These are phyloP conservation scores for Salminus brasiliensis DNA, from an alignment of 2,113 vertebrate species.

Conservation along the genomic window DNA sequence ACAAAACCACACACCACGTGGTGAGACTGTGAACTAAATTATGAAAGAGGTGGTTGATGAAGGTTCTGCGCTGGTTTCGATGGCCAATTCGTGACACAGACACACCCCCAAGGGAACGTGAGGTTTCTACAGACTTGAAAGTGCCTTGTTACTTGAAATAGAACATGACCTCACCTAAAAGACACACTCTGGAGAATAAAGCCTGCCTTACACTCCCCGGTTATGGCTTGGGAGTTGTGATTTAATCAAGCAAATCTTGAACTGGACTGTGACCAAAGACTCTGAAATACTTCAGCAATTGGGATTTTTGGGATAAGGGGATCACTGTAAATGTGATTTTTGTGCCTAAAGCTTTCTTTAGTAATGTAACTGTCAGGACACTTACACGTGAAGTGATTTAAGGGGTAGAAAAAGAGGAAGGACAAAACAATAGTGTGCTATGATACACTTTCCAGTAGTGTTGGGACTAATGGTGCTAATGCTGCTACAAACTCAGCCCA, in stretches of 20 bases:
- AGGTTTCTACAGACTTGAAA: not conserved
- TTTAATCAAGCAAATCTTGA: not conserved
- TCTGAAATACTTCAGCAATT: too few relatives aligned
- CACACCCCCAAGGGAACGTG: not conserved
- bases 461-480: too few relatives aligned
- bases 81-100: not conserved
- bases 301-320: too few relatives aligned
- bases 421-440: too few relatives aligned
- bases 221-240: not conserved
- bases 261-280: not conserved
- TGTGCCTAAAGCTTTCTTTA: too few relatives aligned
- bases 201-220: not conserved
- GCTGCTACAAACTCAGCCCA: too few relatives aligned
- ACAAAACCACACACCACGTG: constrained; percentile 34
- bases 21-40: not conserved
- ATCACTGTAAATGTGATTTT: too few relatives aligned
- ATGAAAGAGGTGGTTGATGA: not conserved
- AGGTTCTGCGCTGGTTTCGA: not conserved
- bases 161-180: not conserved
- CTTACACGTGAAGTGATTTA: too few relatives aligned
- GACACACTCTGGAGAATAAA: not conserved
- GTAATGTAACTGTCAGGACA: too few relatives aligned
- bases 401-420: too few relatives aligned
- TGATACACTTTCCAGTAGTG: too few relatives aligned
- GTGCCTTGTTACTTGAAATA: not conserved